Conservation (phyloP, 2,888 invertebrate species). For the Balanococcus diminutus region DNA sequence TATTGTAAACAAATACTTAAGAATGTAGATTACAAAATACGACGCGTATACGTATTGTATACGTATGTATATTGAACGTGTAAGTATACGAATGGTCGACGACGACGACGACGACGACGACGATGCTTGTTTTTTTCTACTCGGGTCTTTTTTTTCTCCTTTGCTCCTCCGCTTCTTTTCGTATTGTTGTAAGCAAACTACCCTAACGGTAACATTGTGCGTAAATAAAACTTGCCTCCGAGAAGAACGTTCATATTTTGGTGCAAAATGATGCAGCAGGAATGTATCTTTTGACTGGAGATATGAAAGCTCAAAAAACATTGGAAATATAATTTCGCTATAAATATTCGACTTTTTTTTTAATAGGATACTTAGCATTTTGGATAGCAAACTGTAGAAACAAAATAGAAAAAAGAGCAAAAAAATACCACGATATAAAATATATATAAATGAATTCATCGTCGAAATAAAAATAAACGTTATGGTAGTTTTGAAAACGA, state of each 20-base stretch:
- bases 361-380: background rate
- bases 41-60: background rate
- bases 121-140: background rate
- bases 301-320: background rate
- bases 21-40: constrained; percentile 32
- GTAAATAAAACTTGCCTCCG: constrained; percentile 9
- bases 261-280: background rate
- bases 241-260: background rate
- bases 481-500: background rate
- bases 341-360: background rate
- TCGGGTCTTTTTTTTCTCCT: background rate
- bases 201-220: constrained; percentile 20
- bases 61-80: background rate
- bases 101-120: background rate
- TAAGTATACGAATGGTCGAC: background rate
- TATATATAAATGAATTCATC: background rate
- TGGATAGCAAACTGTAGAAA: background rate
- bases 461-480: constrained; percentile 4
- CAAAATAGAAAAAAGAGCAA: background rate
- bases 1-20: constrained; percentile 29
- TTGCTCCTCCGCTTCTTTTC: background rate
- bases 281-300: too few species aligned
- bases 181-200: constrained; percentile 33
- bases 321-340: background rate
- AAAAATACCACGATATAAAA: background rate